Base-by-base conservation (phyloP, 2,797 vertebrate genomes). In the Valencia hispanica region DNA sequence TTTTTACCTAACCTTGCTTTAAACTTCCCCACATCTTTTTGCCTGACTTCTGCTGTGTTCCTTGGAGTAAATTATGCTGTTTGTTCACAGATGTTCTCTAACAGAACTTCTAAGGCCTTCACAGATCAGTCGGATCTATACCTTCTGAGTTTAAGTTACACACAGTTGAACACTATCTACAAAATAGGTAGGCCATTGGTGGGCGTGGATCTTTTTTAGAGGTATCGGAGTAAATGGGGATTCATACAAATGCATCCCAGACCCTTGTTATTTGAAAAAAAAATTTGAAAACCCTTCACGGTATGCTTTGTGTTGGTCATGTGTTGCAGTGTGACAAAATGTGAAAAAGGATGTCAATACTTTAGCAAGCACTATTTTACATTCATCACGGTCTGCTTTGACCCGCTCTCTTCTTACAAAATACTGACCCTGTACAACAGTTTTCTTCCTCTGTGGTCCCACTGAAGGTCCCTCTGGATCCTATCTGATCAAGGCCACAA, bases 371-470 rank as follows among this genome's bases (percentile, higher is more conserved):
- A n/a, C n/a, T n/a, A n/a, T n/a, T n/a, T n/a, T n/a, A 70, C 77
- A 55, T 75, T 86, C 85, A 79, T 89, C 84, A 88, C 75, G 76
- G 75, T 77, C 83, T 79, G 55, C 84, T 85, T 71, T 68, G 78
- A 41, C 85, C 86, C 78, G 81, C 82, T 69, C 78, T 85, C 80
- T 81, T 89, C 61, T 79, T 48, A 59, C 84, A 69, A 6, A 82
- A 80, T 45, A 74, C 84, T 81, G 71, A 84, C 79, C 72, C 78
- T 81, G 84, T 88, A 78, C 80, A 91, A 85, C 86, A 79, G 72
- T 82, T 77, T 87, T 91, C 81, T 91, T 86, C 80, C 87, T 88
- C 79, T 88, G 84, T 74, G 87, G 84, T 87, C 71, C 85, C 83
- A 82, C 82, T 87, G 70, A 80, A 87, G 84, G 25, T 87, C 83